Evolutionary conservation across 2,113 vertebrate genomes (phyloP), one percentile per base, ranked within the genome.

Genomic region (Tyrannus savana): DNA sequence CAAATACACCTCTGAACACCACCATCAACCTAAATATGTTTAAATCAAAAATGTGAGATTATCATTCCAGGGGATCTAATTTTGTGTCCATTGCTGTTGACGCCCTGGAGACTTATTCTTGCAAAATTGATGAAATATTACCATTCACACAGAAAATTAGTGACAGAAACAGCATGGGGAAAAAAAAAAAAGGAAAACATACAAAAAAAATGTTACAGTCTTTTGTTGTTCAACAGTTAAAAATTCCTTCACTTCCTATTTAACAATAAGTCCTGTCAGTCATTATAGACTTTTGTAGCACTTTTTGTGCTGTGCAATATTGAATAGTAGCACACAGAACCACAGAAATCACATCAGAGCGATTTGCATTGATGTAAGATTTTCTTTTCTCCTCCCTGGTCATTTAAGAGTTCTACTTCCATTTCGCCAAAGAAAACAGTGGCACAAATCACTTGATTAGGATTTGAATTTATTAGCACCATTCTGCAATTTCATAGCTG

Each of bases 381-480:
- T 90, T 80, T 18, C 42, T 12, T 39, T 23, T 59, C 14, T 59
- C 15, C 60, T 90, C 19, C 27, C 18, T 42, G 2, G 27, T 90
- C 19, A 12, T 87, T 89, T 33, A 77, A 80, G 17, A 55, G 3
- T 59, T 69, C 27, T 75, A 35, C 10, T 71, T 76, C 33, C 4
- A 62, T 74, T 74, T 88, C 47, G 16, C 46, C 33, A 69, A 16
- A 9, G 10, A 46, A 52, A 91, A 84, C 67, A 52, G 14, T 60
- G 25, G 19, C 46, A 93, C 17, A 69, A 94, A 81, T 82, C 3
- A 39, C 63, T 83, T 44, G 18, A 82, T 76, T 83, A 73, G 18
- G 15, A 80, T 53, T 46, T 85, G 39, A 88, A 91, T 94, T 94
- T 83, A 83, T 83, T 93, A 64, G 24, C 37, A 63, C 14, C 24